Evolutionary conservation across 92 coral and sea anemone genomes (phyloP), one percentile per base, ranked within the genome.

Genomic region (Phenganax subtilis): DNA sequence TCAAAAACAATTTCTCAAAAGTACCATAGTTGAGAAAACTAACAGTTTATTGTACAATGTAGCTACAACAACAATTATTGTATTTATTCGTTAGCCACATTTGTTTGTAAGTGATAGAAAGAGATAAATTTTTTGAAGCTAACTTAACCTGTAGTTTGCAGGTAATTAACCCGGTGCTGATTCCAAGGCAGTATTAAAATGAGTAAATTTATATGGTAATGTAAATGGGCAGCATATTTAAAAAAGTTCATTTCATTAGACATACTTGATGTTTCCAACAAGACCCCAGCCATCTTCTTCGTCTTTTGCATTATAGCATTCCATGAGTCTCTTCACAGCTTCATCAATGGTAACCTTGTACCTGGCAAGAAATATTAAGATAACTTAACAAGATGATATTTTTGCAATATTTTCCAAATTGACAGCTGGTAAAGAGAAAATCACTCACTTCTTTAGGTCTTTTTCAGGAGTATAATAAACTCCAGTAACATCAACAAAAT

Each of bases 231-330:
- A 31, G n/a, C 8, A 4, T 4, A 63, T 67, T 80, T 64, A 9
- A 6, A 29, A 29, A 6, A 25, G 25, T 29, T 30, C 51, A 10
- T 63, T 79, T 80, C n/a, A 20, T 17, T 58, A 57, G 6, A 64
- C 90, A 67, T 83, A 94, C 98, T 88, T 94, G 52, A 90, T 86
- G 30, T 88, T 92, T 78, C 94, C 97, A 54, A 92, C 87, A 11
- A 88, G 59, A 51, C 71, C 84, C 98, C 98, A 94, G 77, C 90
- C 87, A 72, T 90, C 88, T 6, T 76, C 77, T n/a, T 93, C 92
- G 15, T 71, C 90, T 15, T 78, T 84, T 9, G 90, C 94, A 67
- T 87, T 53, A 20, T 88, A 90, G 0, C 89, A 89, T 54, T 57
- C 80, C 84, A 85, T 51, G 28, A 89, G 75, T 28, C 57, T 61